Evolutionary conservation across 2,888 invertebrate species (phyloP).

Genomic region (Hesperia comma): DNA sequence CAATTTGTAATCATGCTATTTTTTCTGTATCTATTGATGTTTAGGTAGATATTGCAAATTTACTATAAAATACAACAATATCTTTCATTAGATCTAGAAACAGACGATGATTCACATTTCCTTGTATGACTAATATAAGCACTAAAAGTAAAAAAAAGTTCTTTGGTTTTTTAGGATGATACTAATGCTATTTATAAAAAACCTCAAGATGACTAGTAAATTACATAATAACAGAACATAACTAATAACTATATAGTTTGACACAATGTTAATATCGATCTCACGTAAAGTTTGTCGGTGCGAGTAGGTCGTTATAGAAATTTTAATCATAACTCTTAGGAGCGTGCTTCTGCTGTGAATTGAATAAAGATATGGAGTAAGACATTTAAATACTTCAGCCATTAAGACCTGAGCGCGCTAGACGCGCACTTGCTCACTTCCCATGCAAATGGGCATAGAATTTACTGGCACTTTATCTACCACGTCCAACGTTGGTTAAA

Average conservation of each 20-base stretch:
- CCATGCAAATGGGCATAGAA: slow-evolving; percentile 67
- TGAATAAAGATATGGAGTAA: slow-evolving; percentile 66
- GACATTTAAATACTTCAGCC: slow-evolving; percentile 72
- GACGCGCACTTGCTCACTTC: slow-evolving; percentile 53
- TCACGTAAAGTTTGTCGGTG: slow-evolving; percentile 7
- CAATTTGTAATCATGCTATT: too few species aligned
- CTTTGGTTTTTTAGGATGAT: too few species aligned
- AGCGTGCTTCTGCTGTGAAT: slow-evolving; percentile 54
- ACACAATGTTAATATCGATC: slow-evolving; percentile 11
- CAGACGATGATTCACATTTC: too few species aligned
- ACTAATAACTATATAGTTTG: not conserved
- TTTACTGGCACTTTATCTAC: slow-evolving; percentile 59
- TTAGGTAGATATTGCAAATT: too few species aligned
- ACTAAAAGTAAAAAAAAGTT: too few species aligned
- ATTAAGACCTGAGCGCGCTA: slow-evolving; percentile 58
- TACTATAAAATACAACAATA: too few species aligned
- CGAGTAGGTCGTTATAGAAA: slow-evolving; percentile 42
- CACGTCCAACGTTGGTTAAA: slow-evolving; percentile 49
- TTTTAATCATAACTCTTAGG: slow-evolving; percentile 56
- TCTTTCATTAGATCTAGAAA: too few species aligned
- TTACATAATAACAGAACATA: slow-evolving; percentile 8
- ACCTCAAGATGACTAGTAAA: not conserved
- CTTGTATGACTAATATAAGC: too few species aligned
- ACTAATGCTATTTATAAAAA: not conserved
- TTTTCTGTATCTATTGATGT: too few species aligned